These are phyloP conservation scores for Merodon equestris DNA, from an alignment of 2,888 invertebrate genomes.

Conservation along the genomic window DNA sequence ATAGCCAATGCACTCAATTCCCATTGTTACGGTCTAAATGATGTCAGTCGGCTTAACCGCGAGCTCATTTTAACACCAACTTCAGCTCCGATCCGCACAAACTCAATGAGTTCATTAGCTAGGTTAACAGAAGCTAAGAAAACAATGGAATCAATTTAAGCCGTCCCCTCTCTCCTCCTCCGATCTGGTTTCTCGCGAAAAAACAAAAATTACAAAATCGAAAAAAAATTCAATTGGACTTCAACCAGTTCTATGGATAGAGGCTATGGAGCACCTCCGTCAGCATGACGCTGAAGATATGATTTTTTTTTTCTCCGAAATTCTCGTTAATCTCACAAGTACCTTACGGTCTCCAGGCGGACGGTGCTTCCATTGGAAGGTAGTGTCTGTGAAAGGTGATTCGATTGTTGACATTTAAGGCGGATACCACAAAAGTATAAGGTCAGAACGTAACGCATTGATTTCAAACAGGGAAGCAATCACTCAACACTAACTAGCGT, in stretches of 20 bases:
- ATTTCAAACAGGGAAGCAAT: constrained; percentile 27
- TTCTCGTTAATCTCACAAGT: constrained; percentile 33
- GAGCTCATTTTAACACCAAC: not conserved
- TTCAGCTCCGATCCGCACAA: not conserved
- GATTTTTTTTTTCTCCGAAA: constrained; percentile 13
- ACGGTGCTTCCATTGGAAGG: too few species aligned
- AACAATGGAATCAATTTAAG: constrained; percentile 14
- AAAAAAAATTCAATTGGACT: constrained; percentile 2
- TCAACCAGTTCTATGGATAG: constrained; percentile 1
- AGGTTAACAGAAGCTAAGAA: constrained; percentile 31
- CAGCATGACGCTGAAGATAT: constrained; percentile 5
- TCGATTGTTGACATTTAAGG: constrained; percentile 40
- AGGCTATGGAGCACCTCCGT: constrained; percentile 7
- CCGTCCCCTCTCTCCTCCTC: not conserved
- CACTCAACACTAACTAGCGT: constrained; percentile 33
- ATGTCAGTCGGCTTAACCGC: constrained; percentile 10
- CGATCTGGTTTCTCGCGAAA: constrained; percentile 20
- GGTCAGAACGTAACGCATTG: constrained; percentile 20
- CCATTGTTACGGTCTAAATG: constrained; percentile 13
- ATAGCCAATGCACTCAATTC: constrained; percentile 5
- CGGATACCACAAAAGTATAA: constrained; percentile 28
- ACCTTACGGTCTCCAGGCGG: constrained; percentile 20
- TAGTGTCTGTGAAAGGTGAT: constrained; percentile 48
- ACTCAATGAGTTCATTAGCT: constrained; percentile 47
- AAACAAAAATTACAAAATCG: not conserved